These are phyloP conservation scores for Drosophila auraria DNA, from an alignment of 1,140 invertebrate genomes.

Conservation along the genomic window DNA sequence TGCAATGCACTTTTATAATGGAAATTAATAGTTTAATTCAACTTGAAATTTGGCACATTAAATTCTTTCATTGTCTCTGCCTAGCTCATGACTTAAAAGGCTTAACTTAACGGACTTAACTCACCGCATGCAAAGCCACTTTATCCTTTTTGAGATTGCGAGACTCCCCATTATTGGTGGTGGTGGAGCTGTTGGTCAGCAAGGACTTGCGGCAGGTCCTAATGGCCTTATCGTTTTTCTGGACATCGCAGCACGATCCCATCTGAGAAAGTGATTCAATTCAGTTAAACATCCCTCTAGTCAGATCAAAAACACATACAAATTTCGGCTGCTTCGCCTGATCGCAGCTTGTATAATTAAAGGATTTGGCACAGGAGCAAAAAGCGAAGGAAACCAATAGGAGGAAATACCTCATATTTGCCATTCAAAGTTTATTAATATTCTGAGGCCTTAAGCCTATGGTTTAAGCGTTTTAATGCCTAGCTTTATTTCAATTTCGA, in stretches of 20 bases:
- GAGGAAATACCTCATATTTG: constrained; percentile 31
- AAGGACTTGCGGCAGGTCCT: constrained; percentile 54
- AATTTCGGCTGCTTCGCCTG: constrained; percentile 57
- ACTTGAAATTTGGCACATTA: too few species aligned
- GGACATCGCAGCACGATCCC: constrained; percentile 56
- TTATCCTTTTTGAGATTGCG: constrained; percentile 54
- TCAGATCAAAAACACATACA: constrained; percentile 14
- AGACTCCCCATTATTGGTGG: constrained; percentile 18
- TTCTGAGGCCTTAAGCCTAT: not conserved
- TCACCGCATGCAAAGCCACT: constrained; percentile 59
- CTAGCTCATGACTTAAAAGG: too few species aligned
- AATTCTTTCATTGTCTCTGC: too few species aligned
- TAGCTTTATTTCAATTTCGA: not conserved
- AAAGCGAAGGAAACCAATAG: constrained; percentile 9
- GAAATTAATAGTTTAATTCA: not conserved
- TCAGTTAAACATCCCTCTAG: not conserved
- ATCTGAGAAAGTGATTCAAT: constrained; percentile 15
- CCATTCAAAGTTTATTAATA: not conserved
- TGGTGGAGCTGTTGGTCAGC: constrained; percentile 22
- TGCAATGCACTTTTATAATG: constrained; percentile 54
- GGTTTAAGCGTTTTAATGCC: not conserved
- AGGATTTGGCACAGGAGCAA: constrained; percentile 1
- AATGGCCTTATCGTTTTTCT: constrained; percentile 43
- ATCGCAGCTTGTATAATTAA: constrained; percentile 61
- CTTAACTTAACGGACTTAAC: not conserved